A percentile compares a stretch with the other conserved stretches of the same genome.
These are phyloP conservation scores for Plecotus auritus DNA, from an alignment of 2,113 vertebrate species.

Conservation along the genomic window DNA sequence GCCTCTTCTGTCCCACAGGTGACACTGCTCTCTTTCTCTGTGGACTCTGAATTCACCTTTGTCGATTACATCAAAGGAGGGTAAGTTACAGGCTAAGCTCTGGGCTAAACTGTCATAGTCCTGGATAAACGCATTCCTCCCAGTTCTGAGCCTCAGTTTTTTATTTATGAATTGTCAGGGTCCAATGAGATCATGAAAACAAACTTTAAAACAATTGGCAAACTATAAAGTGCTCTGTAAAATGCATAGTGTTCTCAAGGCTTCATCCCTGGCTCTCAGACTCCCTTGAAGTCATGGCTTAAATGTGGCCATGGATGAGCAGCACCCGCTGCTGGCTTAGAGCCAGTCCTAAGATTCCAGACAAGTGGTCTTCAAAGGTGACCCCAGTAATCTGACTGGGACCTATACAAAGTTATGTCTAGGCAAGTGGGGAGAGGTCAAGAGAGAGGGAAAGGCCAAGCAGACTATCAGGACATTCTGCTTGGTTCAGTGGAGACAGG, in stretches of 20 bases:
- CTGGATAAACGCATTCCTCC: neutral
- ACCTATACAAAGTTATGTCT: neutral
- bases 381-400: neutral
- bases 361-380: neutral
- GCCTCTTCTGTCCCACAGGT: constrained; percentile 81
- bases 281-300: neutral
- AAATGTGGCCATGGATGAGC: neutral
- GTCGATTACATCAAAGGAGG: constrained; percentile 98
- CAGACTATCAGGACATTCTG: neutral
- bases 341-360: neutral
- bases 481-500: neutral
- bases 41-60: constrained; percentile 97
- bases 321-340: neutral
- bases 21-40: constrained; percentile 96
- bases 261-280: neutral
- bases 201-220: neutral
- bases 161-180: neutral
- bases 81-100: constrained; percentile 82
- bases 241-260: neutral
- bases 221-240: neutral
- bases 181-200: neutral
- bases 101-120: no score
- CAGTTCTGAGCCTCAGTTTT: neutral
- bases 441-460: neutral
- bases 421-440: neutral